These are phyloP conservation scores for Myotis pilosus DNA, from an alignment of 2,797 vertebrate genomes.

Conservation along the genomic window DNA sequence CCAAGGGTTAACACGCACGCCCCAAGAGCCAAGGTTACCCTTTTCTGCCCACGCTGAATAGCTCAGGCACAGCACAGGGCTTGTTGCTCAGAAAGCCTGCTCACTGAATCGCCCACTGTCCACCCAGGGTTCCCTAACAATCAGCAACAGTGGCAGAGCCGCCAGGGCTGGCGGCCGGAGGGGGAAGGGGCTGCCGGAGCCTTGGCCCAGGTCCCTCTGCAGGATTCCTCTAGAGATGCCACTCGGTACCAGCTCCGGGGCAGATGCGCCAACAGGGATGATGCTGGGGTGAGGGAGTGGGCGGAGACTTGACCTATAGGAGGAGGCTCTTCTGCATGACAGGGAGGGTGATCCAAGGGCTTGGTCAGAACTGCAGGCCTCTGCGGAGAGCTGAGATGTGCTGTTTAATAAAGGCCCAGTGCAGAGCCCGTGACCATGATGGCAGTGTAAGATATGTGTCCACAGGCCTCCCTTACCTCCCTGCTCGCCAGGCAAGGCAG, in stretches of 20 bases:
- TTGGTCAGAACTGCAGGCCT: neutral
- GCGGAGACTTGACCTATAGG: conserved; percentile 72
- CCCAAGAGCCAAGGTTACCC: conserved; percentile 25
- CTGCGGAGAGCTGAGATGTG: neutral
- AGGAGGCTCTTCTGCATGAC: neutral
- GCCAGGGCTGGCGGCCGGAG: conserved; percentile 59
- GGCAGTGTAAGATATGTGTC: neutral
- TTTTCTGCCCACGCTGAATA: conserved; percentile 65
- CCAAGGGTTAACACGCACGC: neutral
- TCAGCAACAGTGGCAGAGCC: conserved; percentile 67
- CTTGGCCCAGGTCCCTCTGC: conserved; percentile 69
- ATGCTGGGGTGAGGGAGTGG: conserved; percentile 76
- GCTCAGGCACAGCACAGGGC: conserved; percentile 71
- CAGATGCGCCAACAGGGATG: conserved; percentile 37
- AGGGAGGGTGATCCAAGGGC: neutral
- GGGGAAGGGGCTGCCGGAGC: conserved; percentile 53
- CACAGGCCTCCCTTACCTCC: neutral
- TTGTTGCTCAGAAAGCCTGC: conserved; percentile 76
- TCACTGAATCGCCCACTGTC: conserved; percentile 81
- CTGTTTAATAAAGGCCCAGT: conserved; percentile 20
- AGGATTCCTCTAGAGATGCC: conserved; percentile 78
- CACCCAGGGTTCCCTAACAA: conserved; percentile 73
- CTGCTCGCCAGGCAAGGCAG: neutral
- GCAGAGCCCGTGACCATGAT: neutral
- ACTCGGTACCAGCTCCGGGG: conserved; percentile 79